A percentile compares a stretch with the other conserved stretches of the same genome.
These are phyloP conservation scores for Campoletis raptor DNA, from an alignment of 2,888 invertebrate species.

Conservation along the genomic window DNA sequence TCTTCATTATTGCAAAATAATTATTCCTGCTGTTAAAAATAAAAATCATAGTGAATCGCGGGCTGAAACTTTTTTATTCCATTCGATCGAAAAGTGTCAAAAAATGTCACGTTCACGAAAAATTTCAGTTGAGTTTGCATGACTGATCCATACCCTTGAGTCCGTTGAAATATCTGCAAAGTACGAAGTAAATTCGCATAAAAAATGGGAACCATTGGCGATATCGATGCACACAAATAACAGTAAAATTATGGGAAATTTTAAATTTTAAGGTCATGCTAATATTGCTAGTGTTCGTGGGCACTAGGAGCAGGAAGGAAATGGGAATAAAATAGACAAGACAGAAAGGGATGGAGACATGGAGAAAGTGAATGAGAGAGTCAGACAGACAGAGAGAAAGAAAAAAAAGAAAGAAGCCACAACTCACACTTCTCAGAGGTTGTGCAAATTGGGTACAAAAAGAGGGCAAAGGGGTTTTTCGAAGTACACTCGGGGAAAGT, in stretches of 20 bases:
- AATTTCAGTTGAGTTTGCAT: too few relatives aligned
- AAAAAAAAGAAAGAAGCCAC: slow-evolving; percentile 64
- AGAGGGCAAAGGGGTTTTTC: slow-evolving; percentile 31
- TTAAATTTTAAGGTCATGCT: slow-evolving; percentile 25
- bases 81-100: too few relatives aligned
- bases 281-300: slow-evolving; percentile 33
- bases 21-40: too few relatives aligned
- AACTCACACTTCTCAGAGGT: slow-evolving; percentile 35
- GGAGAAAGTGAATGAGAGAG: not conserved
- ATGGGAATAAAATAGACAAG: not conserved
- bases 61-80: too few relatives aligned
- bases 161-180: not conserved
- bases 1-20: too few relatives aligned
- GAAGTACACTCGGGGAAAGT: slow-evolving; percentile 48
- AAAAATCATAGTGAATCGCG: too few relatives aligned
- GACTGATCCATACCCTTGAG: not conserved
- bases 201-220: slow-evolving; percentile 29
- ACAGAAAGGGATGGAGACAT: slow-evolving; percentile 29
- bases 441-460: slow-evolving; percentile 47
- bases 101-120: too few relatives aligned
- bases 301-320: slow-evolving; percentile 28
- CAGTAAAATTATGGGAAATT: slow-evolving; percentile 23
- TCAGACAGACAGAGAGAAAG: slow-evolving; percentile 40
- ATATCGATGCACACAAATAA: slow-evolving; percentile 59
- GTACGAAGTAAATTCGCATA: slow-evolving; percentile 38